These are phyloP conservation scores for Butorides virescens DNA, from an alignment of 2,113 vertebrate genomes.

Conservation along the genomic window DNA sequence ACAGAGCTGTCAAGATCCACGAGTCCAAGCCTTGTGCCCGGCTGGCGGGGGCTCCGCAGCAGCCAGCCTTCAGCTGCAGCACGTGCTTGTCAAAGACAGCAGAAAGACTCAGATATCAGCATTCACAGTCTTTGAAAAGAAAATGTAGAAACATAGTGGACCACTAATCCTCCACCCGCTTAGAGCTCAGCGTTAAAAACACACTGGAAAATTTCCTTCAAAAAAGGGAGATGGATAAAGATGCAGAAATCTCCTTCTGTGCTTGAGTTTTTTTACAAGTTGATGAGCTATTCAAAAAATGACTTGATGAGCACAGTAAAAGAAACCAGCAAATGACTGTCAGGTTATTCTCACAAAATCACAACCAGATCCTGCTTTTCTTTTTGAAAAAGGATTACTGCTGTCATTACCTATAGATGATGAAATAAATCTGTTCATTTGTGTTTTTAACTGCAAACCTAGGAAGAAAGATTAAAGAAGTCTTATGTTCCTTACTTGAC, in stretches of 20 bases:
- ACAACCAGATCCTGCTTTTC: not conserved
- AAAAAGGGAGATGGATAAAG: not conserved
- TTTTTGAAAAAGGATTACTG: not conserved
- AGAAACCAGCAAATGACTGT: not conserved
- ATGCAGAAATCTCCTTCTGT: not conserved
- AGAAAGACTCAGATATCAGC: not conserved
- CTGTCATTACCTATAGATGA: not conserved
- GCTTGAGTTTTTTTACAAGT: not conserved
- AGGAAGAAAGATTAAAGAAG: not conserved
- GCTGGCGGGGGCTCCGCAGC: not conserved
- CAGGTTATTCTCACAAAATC: constrained; percentile 14
- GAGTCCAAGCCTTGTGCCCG: not conserved
- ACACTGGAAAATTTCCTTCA: not conserved
- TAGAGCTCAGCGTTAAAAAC: not conserved
- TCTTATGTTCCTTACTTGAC: not conserved
- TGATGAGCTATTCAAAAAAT: not conserved
- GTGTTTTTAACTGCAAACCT: not conserved
- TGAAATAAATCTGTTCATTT: not conserved
- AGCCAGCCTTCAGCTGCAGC: not conserved
- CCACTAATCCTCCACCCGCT: not conserved
- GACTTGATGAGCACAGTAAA: not conserved
- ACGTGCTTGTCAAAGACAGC: not conserved
- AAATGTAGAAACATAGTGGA: not conserved
- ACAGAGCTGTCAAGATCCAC: not conserved
- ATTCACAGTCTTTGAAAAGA: not conserved